Base-by-base conservation (phyloP, 2,888 invertebrate genomes). In the Ectobius pallidus region DNA sequence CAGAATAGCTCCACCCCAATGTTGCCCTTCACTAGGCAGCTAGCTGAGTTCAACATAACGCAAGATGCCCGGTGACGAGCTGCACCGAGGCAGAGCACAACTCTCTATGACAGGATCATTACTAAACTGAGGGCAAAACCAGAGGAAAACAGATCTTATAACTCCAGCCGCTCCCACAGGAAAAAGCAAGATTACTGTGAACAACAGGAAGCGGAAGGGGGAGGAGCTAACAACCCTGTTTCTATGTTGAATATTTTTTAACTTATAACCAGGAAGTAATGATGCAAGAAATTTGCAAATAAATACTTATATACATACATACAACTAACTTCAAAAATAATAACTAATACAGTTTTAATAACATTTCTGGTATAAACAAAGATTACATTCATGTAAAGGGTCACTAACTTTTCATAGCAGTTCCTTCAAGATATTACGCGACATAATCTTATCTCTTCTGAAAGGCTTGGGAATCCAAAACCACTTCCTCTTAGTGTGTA, bases 11-110 rank as follows among this genome's bases (percentile, higher is more conserved):
- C 30, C 46, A 20, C 44, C 77, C 70, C 78, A 78, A 72, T 70
- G 82, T 85, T 85, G 86, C 85, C 85, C 85, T 86, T 86, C 86
- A 85, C 84, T 83, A 84, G 86, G 86, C 86, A 86, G 85, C 85
- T 86, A 83, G 84, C 85, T 78, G 73, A 77, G 76, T 73, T 75
- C 75, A 75, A 72, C 27, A n/a, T 42, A 73, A 77, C 76, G 83
- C 82, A 79, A 83, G 83, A 83, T 83, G 82, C 84, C 85, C 83
- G 79, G 81, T 79, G 84, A 84, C 83, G 83, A 80, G 80, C 81
- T 80, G 78, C 77, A 79, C 77, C 77, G 76, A 67, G 44, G 73
- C 67, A 52, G 73, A 55, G 27, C 30, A 30, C 25, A 11, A n/a
- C 16, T 3, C 58, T 30, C 30, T 58, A 4, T 34, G 34, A 34